These are phyloP conservation scores for Sebastes schlegelii DNA, from an alignment of 2,113 vertebrate genomes.

Conservation along the genomic window DNA sequence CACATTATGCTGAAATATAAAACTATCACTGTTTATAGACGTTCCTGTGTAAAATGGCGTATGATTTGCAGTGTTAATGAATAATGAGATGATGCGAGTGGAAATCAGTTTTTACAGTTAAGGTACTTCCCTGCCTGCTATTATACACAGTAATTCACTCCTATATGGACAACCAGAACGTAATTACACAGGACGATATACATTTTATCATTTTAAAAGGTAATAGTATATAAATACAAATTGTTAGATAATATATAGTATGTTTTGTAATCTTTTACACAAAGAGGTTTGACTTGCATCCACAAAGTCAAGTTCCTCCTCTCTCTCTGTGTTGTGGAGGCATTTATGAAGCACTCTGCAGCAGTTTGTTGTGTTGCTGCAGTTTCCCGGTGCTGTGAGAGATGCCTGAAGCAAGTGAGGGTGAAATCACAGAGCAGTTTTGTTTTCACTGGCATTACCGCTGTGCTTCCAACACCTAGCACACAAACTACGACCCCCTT, in stretches of 20 bases:
- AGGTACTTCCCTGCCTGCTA: background rate
- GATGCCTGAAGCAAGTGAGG: slow-evolving; percentile 70
- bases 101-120: background rate
- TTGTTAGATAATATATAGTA: too few relatives aligned
- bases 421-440: slow-evolving; percentile 78
- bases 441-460: slow-evolving; percentile 65
- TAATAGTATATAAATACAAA: background rate
- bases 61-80: slow-evolving; percentile 18
- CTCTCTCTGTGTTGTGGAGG: slow-evolving; percentile 8
- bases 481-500: slow-evolving; percentile 34
- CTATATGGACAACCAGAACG: background rate
- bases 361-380: slow-evolving; percentile 54
- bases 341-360: slow-evolving; percentile 36
- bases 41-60: background rate
- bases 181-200: background rate
- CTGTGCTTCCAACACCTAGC: slow-evolving; percentile 53
- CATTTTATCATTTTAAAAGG: background rate
- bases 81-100: background rate
- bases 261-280: background rate
- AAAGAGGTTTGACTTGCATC: background rate
- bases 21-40: background rate
- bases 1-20: background rate
- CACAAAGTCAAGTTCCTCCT: background rate
- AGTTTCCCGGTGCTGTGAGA: slow-evolving; percentile 57
- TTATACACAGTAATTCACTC: background rate